These are phyloP conservation scores for Masticophis lateralis DNA, from an alignment of 2,797 vertebrate species.

Conservation along the genomic window DNA sequence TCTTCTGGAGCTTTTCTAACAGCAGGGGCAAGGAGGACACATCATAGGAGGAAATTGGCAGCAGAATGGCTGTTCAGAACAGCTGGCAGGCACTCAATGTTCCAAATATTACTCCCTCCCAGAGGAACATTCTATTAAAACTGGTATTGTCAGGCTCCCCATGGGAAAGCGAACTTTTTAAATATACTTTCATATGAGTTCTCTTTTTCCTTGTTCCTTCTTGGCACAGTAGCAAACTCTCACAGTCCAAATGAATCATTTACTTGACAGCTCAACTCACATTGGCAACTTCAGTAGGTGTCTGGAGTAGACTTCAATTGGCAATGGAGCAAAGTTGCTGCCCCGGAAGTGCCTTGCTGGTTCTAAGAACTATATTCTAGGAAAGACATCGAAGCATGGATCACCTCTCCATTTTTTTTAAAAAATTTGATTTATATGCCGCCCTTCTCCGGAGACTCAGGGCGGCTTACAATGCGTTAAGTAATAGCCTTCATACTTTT, in stretches of 20 bases:
- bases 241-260: constrained; percentile 6
- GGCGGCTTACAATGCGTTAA: too few relatives aligned
- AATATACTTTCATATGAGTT: neutral
- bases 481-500: too few relatives aligned
- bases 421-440: too few relatives aligned
- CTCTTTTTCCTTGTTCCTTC: neutral
- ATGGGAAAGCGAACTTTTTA: neutral
- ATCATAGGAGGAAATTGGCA: neutral
- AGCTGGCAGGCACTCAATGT: neutral
- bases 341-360: neutral
- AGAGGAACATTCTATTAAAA: neutral
- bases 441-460: too few relatives aligned
- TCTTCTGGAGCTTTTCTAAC: neutral
- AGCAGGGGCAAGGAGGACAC: neutral
- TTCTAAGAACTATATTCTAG: neutral
- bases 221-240: neutral
- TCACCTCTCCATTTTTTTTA: neutral
- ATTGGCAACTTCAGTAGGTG: neutral
- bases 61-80: neutral
- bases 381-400: neutral
- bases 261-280: neutral
- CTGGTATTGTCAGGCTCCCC: neutral
- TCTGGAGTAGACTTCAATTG: neutral
- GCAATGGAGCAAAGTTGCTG: accelerated
- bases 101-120: neutral